A percentile compares a stretch with the other conserved stretches of the same genome.
Conservation (phyloP, 2,888 invertebrate species). For the Synergus umbraculus region DNA sequence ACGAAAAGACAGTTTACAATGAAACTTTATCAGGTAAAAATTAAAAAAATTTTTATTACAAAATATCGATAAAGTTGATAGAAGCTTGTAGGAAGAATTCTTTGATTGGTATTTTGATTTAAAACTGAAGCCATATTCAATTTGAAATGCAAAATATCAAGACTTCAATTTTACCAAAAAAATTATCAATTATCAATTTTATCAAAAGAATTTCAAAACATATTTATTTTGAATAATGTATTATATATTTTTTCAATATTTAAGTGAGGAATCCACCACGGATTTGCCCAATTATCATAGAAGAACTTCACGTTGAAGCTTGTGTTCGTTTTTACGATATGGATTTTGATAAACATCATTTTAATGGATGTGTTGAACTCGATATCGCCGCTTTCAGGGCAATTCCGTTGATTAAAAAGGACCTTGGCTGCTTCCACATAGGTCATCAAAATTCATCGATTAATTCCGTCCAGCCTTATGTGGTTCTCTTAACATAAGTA, state of each 20-base stretch:
- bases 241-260: slow-evolving; percentile 47
- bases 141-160: no score
- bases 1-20: slow-evolving; percentile 62
- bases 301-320: slow-evolving; percentile 58
- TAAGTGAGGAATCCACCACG: slow-evolving; percentile 70
- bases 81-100: background rate
- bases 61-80: background rate
- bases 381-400: slow-evolving; percentile 41
- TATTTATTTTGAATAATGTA: slow-evolving; percentile 5
- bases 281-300: slow-evolving; percentile 66
- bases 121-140: background rate
- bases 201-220: no score
- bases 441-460: slow-evolving; percentile 13
- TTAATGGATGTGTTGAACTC: slow-evolving; percentile 65
- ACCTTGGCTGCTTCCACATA: slow-evolving; percentile 65
- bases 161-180: no score
- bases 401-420: slow-evolving; percentile 46
- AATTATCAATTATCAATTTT: no score
- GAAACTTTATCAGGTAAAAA: slow-evolving; percentile 69
- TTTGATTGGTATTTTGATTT: background rate
- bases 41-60: background rate
- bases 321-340: slow-evolving; percentile 68
- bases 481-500: slow-evolving; percentile 28
- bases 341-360: slow-evolving; percentile 52
- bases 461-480: background rate